Evolutionary conservation across 2,113 vertebrate species (phyloP), one percentile per base, ranked within the genome.

Genomic region (Grantiella picta): DNA sequence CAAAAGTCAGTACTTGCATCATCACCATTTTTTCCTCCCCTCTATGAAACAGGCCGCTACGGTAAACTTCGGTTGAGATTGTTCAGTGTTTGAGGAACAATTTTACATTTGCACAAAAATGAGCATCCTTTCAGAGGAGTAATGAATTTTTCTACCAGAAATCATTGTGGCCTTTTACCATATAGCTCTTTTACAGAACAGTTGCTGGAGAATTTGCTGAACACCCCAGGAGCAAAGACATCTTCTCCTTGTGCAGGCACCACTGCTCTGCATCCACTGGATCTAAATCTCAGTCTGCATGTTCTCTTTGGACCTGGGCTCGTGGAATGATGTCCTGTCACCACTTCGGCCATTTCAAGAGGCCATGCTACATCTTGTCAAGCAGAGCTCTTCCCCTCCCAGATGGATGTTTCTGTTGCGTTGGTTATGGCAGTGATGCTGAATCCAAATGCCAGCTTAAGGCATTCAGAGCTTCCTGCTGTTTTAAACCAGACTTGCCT

Each of bases 181-280:
- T 22, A 24, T 2, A 49, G 18, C 23, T 79, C n/a, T 61, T 33
- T 49, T 28, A 20, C 12, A 20, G 36, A 71, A 4, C 40, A 17
- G 25, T 44, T 53, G 44, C n/a, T 65, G 20, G 17, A 82, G 70
- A 45, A 45, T 65, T 50, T 70, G 21, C 29, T 42, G 38, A 73
- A 31, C 33, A 16, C 5, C 44, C 38, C 33, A 7, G 49, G 22
- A 72, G 28, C 28, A 33, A 33, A 4, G 36, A 9, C 3, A 1
- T n/a, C 22, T 75, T 60, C 71, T 80, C 24, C n/a, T 50, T 42
- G 35, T 10, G 9, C 47, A n/a, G 42, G 10, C 14, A 68, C 7
- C 44, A 36, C 24, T 28, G 24, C 17, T 66, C 15, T 12, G 33
- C 3, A 0, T 28, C 63, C 2, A 0, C 10, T 1, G 3, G 29